Evolutionary conservation across 2,113 vertebrate genomes (phyloP).

Genomic region (Nibea coibor): DNA sequence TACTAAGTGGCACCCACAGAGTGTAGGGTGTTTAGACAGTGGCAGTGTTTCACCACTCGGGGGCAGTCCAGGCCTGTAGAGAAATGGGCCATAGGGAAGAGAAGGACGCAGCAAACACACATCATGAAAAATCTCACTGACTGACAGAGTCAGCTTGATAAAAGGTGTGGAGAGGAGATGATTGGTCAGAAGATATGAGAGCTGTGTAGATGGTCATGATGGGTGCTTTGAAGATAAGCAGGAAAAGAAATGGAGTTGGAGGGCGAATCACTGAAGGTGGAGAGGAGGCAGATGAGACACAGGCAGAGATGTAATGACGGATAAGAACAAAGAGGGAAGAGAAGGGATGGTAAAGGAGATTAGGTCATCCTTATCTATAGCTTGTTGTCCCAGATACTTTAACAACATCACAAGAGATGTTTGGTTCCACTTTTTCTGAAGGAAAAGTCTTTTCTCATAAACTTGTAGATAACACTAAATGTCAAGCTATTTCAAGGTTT

Average conservation of each 20-base stretch:
- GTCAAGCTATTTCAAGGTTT: constrained; percentile 3
- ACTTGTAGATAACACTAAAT: background rate
- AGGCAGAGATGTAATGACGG: constrained; percentile 10
- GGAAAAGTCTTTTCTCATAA: background rate
- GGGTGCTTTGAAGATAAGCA: background rate
- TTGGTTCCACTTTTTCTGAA: background rate
- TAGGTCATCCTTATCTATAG: constrained; percentile 10
- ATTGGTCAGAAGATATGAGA: background rate
- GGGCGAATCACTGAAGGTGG: constrained; percentile 9
- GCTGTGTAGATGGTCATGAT: constrained; percentile 13
- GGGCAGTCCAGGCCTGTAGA: constrained; percentile 41
- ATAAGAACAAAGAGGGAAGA: constrained; percentile 6
- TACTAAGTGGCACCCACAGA: background rate
- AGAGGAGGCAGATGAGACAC: constrained; percentile 13
- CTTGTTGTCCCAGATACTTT: constrained; percentile 11
- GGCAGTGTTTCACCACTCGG: constrained; percentile 31
- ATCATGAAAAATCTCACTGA: background rate
- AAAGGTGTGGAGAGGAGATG: background rate
- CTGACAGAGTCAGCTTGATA: background rate
- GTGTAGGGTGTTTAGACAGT: background rate
- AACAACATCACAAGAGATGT: constrained; percentile 14
- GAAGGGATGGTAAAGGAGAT: background rate
- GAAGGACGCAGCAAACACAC: background rate
- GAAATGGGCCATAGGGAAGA: background rate
- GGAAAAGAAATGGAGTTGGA: constrained; percentile 17